Base-by-base conservation (phyloP, 2,797 vertebrate species). In the Nyctalus aviator region DNA sequence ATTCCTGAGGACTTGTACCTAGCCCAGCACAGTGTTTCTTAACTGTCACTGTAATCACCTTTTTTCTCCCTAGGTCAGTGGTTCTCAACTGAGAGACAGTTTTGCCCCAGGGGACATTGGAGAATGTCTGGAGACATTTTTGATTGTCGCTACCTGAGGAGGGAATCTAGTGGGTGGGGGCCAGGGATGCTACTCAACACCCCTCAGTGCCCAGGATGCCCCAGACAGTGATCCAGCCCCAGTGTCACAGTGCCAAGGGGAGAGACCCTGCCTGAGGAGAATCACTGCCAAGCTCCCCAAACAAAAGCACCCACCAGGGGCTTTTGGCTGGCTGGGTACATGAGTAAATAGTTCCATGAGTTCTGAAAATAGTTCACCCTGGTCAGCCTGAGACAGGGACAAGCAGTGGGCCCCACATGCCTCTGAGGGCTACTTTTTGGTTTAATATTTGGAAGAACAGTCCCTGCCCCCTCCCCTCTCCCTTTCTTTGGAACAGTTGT, bases 401-500 rank as follows among this genome's bases (percentile, higher is more conserved):
- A 62, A 14, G 46, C 35, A 32, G 15, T 25, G 0, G 15, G 84
- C 81, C 53, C 89, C 7, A 0, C 76, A 75, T 55, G 17, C 73
- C 46, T 2, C 14, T 64, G 59, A 81, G 20, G 1, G 5, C 94
- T 79, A 32, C 85, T 92, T 95, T 95, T 79, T 11, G 11, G 92
- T 21, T 82, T 86, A 66, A 12, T 32, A 94, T 97, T 96, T 96
- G 96, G 96, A 88, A 97, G 23, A 69, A 78, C 85, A 88, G 95
- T 96, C 96, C 96, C 96, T 97, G 93, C 83, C 88, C 97, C 90
- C 91, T 93, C 96, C 84, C 94, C 57, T 59, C 75, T 88, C 37
- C 64, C 95, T 93, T 95, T 95, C 97, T 84, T 1, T 72, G 94
- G 94, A 97, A 97, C 92, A 93, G 64, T 95, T 95, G 95, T 90